Evolutionary conservation across 2,113 vertebrate genomes (phyloP), one percentile per base, ranked within the genome.

Genomic region (Zootoca vivipara): DNA sequence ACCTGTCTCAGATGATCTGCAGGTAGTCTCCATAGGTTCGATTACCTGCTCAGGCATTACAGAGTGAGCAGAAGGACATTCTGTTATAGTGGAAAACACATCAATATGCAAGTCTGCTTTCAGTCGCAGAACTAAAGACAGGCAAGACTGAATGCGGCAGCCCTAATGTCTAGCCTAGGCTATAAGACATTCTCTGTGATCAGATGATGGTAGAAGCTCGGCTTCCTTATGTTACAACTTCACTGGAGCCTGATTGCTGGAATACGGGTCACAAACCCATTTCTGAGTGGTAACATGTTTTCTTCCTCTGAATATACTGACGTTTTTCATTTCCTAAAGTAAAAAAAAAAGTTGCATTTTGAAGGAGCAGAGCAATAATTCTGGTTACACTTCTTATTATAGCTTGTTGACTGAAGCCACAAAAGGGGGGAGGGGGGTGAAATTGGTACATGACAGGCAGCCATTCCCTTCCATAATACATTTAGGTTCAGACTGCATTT

Each of bases 181-280:
- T 16, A 82, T 35, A 65, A 82, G 35, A 65, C 2, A 38, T 75
- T 16, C 15, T 7, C 7, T 0, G 0, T 1, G 78, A 85, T 83
- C 74, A 82, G 33, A 40, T 26, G 6, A 73, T 83, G 35, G 90
- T 70, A 33, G 20, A 65, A 33, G 62, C 6, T 78, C 64, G 46
- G 46, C 67, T 67, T 35, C 26, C 18, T 42, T 86, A 24, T 26
- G 10, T 5, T 72, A 35, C 0, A 42, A 1, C 20, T 65, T 40
- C 77, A 65, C 46, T 52, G n/a, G 24, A 86, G 26, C 56, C 56
- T 26, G 33, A 0, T 46, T 84, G 46, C 73, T 35, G 52, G 40
- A 73, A 86, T 89, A 83, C 89, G 91, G 89, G 86, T 86, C 91
- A 93, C 78, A 58, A 89, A 42, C 78, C 74, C 22, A 87, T 64